Evolutionary conservation across 1,140 invertebrate species (phyloP).

Genomic region (Frieseomelitta varia): DNA sequence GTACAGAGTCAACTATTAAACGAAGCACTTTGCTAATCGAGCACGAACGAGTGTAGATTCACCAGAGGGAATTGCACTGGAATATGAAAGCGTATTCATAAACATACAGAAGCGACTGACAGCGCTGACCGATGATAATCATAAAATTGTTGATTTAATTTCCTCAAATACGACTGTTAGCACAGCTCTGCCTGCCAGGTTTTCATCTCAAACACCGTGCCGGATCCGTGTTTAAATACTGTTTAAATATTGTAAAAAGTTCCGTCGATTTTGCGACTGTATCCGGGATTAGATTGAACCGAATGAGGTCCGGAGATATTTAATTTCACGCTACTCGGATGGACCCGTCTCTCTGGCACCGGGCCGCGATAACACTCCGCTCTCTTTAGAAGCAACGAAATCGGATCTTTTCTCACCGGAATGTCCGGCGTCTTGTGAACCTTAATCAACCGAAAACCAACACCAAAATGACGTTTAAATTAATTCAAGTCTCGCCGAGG

Average conservation of each 20-base stretch:
- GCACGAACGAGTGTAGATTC: not conserved
- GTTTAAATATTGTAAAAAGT: conserved; percentile 79
- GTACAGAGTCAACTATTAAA: not conserved
- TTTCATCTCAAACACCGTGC: conserved; percentile 48
- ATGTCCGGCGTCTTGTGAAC: not conserved
- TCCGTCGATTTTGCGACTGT: conserved; percentile 80
- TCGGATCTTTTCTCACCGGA: not conserved
- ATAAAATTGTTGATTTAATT: conserved; percentile 60
- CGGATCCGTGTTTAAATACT: conserved; percentile 52
- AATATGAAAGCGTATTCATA: conserved; percentile 1
- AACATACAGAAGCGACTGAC: not conserved
- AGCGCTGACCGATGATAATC: conserved; percentile 55
- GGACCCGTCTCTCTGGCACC: conserved; percentile 69
- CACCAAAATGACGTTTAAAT: not conserved
- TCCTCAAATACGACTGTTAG: conserved; percentile 57
- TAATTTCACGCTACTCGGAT: conserved; percentile 79
- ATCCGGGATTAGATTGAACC: conserved; percentile 80
- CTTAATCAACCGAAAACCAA: not conserved
- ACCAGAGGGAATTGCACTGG: not conserved
- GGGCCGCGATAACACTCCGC: conserved; percentile 56
- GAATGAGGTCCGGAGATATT: conserved; percentile 79
- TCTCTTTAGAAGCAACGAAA: not conserved
- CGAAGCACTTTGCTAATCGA: not conserved
- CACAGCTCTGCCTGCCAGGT: conserved; percentile 38
- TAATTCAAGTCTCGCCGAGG: not conserved